Evolutionary conservation across 2,113 vertebrate genomes (phyloP), one percentile per base, ranked within the genome.

Genomic region (Casuarius casuarius): DNA sequence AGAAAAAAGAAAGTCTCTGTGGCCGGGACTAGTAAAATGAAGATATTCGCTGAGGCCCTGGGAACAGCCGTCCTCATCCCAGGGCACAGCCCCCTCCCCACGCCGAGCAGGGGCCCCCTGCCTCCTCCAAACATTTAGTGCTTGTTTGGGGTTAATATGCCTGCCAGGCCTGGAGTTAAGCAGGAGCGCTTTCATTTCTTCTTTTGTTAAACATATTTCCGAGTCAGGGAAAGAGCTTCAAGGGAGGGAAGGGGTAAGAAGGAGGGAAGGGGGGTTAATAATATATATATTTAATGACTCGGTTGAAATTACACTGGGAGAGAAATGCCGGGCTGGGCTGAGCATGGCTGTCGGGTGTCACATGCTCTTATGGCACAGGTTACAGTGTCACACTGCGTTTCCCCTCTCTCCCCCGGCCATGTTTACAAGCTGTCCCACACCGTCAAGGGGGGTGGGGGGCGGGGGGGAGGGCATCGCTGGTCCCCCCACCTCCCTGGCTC

Each of bases 341-440:
- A 48, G 73, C 73, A 78, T 81, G 74, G 75, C 89, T 87, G 85
- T 46, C 31, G 44, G 48, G 25, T 68, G 81, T 95, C 95, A 96
- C 84, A 89, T 62, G 93, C n/a, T 94, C 75, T 46, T 66, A 58
- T 87, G 85, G 83, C 84, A 94, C 94, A 94, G 92, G 83, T 95
- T 92, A 93, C 49, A 31, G 35, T 67, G 29, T 94, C 94, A 94
- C 77, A 52, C 74, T 49, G 91, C 42, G 28, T 70, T 89, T 90
- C 77, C 94, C 80, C 52, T 42, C 1, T 82, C 56, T 77, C 44
- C 67, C 66, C 70, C 81, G 81, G 61, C 82, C 86, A 15, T 68
- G 91, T 86, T 81, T 82, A 90, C 85, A 68, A 84, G 74, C 38
- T 81, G 59, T 38, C 38, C 70, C 71, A 75, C 90, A 76, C 40